Evolutionary conservation across 2,888 invertebrate species (phyloP).

Genomic region (Idaea biselata): DNA sequence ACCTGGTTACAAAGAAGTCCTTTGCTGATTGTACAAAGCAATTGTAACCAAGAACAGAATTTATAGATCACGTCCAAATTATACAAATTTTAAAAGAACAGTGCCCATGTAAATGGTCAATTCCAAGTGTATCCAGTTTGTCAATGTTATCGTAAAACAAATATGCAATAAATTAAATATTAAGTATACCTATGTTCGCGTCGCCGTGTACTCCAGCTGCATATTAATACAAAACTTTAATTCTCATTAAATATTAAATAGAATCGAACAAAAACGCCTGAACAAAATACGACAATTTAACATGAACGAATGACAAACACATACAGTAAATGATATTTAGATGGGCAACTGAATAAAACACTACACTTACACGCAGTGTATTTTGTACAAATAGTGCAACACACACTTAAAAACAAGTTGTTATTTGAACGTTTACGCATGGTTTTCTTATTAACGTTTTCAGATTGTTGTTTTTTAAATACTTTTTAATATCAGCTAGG

Average conservation of each 20-base stretch:
- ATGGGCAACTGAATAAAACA: neutral
- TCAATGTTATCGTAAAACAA: neutral
- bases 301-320: conserved; percentile 19
- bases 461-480: neutral
- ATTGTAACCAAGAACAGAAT: too few species aligned
- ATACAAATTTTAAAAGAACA: conserved; percentile 5
- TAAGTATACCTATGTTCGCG: conserved; percentile 20
- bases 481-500: too few species aligned
- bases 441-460: neutral
- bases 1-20: too few species aligned
- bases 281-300: conserved; percentile 5
- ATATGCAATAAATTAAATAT: conserved; percentile 5
- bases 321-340: conserved; percentile 21
- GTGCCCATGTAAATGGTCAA: conserved; percentile 1
- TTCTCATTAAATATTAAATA: conserved; percentile 12
- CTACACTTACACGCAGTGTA: neutral
- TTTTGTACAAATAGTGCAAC: too few species aligned
- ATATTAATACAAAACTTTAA: conserved; percentile 41
- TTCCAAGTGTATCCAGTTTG: conserved; percentile 4
- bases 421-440: neutral
- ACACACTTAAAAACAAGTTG: neutral
- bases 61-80: conserved; percentile 6
- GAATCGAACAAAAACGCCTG: neutral
- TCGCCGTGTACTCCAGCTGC: conserved; percentile 58
- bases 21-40: too few species aligned